These are phyloP conservation scores for Dicrostonyx torquatus DNA, from an alignment of 2,797 vertebrate species.

Conservation along the genomic window DNA sequence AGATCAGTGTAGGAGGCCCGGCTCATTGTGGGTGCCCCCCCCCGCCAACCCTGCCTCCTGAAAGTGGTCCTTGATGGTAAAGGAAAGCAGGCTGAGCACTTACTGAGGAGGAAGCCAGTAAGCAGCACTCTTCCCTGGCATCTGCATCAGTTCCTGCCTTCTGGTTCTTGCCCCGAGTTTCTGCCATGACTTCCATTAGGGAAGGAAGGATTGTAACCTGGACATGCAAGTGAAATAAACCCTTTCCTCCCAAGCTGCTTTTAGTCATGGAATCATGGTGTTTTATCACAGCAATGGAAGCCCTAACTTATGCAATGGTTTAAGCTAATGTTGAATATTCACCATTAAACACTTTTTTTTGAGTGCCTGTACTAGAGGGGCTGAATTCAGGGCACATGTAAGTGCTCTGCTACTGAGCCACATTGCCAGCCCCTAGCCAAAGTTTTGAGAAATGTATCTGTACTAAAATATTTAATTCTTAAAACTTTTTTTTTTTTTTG, in stretches of 20 bases:
- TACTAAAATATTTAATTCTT: slow-evolving; percentile 17
- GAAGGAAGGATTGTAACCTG: neutral
- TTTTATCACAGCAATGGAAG: neutral
- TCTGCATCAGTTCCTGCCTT: neutral
- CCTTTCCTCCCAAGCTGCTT: too few relatives aligned
- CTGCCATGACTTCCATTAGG: neutral
- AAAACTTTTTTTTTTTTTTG: too few relatives aligned
- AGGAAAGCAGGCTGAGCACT: neutral
- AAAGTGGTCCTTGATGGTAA: neutral
- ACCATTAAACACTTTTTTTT: neutral
- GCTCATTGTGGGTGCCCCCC: neutral
- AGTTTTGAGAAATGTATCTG: neutral
- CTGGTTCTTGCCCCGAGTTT: neutral
- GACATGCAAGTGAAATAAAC: too few relatives aligned
- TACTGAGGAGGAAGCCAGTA: neutral
- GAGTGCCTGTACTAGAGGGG: neutral
- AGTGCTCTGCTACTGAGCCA: neutral
- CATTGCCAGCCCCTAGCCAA: neutral
- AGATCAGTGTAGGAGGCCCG: neutral
- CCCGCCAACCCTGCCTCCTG: neutral
- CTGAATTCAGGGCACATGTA: neutral
- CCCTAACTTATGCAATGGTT: neutral
- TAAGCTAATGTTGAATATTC: neutral
- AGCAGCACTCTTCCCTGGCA: neutral
- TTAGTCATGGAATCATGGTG: neutral